Conservation (phyloP, 2,888 invertebrate genomes). For the Dolichomitus sp. region DNA sequence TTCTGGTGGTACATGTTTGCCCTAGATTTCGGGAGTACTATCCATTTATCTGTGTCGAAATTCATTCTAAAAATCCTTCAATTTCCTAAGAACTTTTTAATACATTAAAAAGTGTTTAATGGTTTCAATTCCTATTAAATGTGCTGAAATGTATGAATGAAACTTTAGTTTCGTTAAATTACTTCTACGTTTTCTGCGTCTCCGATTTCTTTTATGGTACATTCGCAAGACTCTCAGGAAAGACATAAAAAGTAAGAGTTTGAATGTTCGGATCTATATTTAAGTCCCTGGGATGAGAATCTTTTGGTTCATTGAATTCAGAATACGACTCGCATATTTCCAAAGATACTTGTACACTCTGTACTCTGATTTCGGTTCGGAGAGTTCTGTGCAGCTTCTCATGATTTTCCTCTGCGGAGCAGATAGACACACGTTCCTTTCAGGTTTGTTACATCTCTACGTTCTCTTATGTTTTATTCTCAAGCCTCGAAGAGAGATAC, state of each 20-base stretch:
- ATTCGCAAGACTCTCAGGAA: neutral
- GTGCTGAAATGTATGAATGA: neutral
- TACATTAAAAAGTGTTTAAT: neutral
- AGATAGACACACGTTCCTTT: neutral
- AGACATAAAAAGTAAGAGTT: neutral
- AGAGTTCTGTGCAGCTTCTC: neutral
- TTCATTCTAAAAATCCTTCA: neutral
- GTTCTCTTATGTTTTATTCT: slow-evolving; percentile 1
- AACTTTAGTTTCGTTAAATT: neutral
- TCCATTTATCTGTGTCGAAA: neutral
- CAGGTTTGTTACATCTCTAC: neutral
- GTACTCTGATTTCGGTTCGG: neutral
- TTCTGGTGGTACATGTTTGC: neutral
- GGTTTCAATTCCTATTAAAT: neutral
- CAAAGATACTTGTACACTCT: too few species aligned
- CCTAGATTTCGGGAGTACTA: neutral
- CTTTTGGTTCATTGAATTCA: neutral
- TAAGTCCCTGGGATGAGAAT: neutral
- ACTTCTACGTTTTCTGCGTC: too few species aligned
- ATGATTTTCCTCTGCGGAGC: neutral
- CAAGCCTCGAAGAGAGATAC: neutral
- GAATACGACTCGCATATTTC: neutral
- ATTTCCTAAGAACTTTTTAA: neutral
- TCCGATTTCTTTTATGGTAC: neutral
- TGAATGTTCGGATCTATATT: neutral